Evolutionary conservation across 1,140 invertebrate species (phyloP), one percentile per base, ranked within the genome.

Genomic region (Sarcophaga peregrina): DNA sequence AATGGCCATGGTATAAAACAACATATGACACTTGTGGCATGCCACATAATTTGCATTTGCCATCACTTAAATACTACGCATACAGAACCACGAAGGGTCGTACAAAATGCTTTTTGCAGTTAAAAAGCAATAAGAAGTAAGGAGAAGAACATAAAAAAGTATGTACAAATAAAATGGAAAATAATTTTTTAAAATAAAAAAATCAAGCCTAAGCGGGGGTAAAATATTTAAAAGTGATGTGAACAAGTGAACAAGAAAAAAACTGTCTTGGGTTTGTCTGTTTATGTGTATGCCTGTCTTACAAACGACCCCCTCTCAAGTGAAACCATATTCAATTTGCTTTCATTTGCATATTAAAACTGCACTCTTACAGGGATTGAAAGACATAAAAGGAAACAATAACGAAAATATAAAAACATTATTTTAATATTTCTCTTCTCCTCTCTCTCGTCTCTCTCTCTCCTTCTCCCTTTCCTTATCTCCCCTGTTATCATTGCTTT

Each of bases 261-360:
- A 68, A 68, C 62, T 20, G 7, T 68, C 10, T 20, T 20, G n/a
- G 62, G 20, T 20, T 8, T 25, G 62, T n/a, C 15, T 4, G 54
- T 58, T 58, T 10, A n/a, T n/a, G 52, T 58, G 52, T 58, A 15
- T 58, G n/a, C n/a, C 25, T 37, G 13, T 58, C 54, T 58, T 6
- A 20, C 0, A 20, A 68, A 68, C 62, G 10, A 58, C 52, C 62
- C 78, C 52, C 80, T 15, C 75, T 68, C 80, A 81, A 62, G 47
- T 72, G 62, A 81, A 81, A 72, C 80, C 62, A 72, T 58, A 81
- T 81, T 81, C 80, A 81, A 81, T 81, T 81, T 72, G 80, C 80
- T 81, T 72, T 81, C 80, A 81, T 81, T 81, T 81, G 80, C 80
- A 81, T 81, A 78, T 50, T 52, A 52, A 78, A 76, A 78, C 45